Conservation (phyloP, 2,888 invertebrate genomes). For the Acronicta aceris region DNA sequence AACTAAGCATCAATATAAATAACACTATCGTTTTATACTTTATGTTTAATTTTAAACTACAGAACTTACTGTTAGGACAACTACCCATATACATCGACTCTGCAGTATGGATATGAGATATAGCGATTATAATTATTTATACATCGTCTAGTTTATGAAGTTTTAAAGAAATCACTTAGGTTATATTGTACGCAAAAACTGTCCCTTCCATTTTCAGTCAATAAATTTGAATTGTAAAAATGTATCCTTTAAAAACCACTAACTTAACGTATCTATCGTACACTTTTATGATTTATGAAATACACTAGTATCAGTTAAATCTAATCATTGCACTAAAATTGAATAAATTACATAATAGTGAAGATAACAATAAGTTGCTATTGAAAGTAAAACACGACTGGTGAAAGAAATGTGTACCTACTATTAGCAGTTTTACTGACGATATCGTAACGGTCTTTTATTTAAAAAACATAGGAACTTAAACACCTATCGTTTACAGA, state of each 20-base stretch:
- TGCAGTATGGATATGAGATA: slow-evolving; percentile 80
- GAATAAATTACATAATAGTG: slow-evolving; percentile 85
- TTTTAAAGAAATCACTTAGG: slow-evolving; percentile 74
- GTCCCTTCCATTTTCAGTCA: slow-evolving; percentile 82
- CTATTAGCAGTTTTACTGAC: slow-evolving; percentile 66
- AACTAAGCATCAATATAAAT: slow-evolving; percentile 88
- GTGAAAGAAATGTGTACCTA: slow-evolving; percentile 68
- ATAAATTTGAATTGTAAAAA: slow-evolving; percentile 81
- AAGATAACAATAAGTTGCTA: slow-evolving; percentile 77
- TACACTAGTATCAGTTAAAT: slow-evolving; percentile 83
- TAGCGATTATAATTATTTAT: slow-evolving; percentile 78
- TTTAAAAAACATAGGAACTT: slow-evolving; percentile 69
- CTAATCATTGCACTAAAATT: slow-evolving; percentile 89
- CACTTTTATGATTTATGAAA: slow-evolving; percentile 75
- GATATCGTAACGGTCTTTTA: slow-evolving; percentile 54
- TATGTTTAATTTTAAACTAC: slow-evolving; percentile 84
- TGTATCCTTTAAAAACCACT: slow-evolving; percentile 75
- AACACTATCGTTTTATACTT: slow-evolving; percentile 85
- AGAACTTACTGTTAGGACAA: slow-evolving; percentile 78
- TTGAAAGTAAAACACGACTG: slow-evolving; percentile 66
- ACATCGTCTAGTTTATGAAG: slow-evolving; percentile 76
- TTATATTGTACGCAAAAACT: slow-evolving; percentile 80
- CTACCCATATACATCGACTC: slow-evolving; percentile 81
- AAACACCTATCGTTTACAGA: slow-evolving; percentile 66
- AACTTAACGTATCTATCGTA: slow-evolving; percentile 82